Evolutionary conservation across 2,797 vertebrate genomes (phyloP), one percentile per base, ranked within the genome.

Genomic region (Meda fulgida): DNA sequence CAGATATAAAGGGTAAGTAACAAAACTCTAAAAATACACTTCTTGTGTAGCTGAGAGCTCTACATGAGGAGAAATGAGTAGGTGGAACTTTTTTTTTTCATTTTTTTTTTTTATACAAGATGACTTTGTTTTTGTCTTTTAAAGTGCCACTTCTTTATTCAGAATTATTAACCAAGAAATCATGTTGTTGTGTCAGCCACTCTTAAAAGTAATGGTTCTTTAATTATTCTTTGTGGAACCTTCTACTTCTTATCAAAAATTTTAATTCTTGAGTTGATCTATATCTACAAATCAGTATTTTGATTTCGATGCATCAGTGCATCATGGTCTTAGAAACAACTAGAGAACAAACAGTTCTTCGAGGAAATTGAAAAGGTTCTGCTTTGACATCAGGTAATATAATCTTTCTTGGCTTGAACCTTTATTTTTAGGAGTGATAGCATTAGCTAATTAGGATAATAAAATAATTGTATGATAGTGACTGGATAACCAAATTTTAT

Each of bases 21-120:
- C 60, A 38, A 34, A 76, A 79, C 87, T 86, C 53, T 77, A 84
- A 90, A 91, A 92, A 92, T 93, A 91, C 83, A 91, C 87, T 85
- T 89, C 86, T 89, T 87, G 11, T 23, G 72, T 40, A 86, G n/a
- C 70, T 66, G 70, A 65, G 18, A 67, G 40, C 40, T 63, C 8
- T 31, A 58, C 36, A 51, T 43, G n/a, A 26, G n/a, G n/a, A 58
- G 66, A 55, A 67, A 76, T 78, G 38, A 60, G 66, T 29, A 75
- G 18, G n/a, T 78, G 83, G 31, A 60, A 21, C 5, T 8, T 51
- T 48, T 16, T 36, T 8, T 36, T 48, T n/a, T n/a, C n/a, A n/a
- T n/a, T n/a, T n/a, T 48, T 46, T 46, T 48, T 14, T 43, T 40
- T 8, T 9, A 71, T 18, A 48, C 21, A 8, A 70, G 38, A n/a